Evolutionary conservation across 1,140 invertebrate species (phyloP).

Genomic region (Diploscapter pachys): DNA sequence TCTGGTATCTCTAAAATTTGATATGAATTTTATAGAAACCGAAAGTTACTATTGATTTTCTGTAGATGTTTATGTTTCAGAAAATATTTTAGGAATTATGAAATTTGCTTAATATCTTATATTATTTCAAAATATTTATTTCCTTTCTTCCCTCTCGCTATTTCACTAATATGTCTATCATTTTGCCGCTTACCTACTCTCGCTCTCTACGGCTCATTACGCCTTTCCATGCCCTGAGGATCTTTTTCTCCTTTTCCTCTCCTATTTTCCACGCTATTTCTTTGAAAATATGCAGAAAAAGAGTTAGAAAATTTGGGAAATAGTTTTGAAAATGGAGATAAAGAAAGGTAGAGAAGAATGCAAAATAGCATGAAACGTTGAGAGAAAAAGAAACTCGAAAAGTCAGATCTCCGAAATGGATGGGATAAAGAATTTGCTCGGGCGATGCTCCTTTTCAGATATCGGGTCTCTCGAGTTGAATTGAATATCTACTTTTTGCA

Average conservation of each 20-base stretch:
- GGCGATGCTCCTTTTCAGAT: not conserved
- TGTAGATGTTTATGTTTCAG: not conserved
- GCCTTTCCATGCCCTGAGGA: not conserved
- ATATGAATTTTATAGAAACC: not conserved
- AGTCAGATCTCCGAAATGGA: not conserved
- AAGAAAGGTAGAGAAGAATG: not conserved
- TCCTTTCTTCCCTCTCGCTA: not conserved
- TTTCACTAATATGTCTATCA: not conserved
- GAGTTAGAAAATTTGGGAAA: not conserved
- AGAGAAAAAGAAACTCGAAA: slow-evolving; percentile 4
- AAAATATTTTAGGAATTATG: not conserved
- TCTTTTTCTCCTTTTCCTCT: not conserved
- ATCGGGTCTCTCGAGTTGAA: too few species aligned
- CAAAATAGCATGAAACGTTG: not conserved
- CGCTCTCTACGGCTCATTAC: not conserved
- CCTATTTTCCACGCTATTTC: not conserved
- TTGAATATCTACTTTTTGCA: too few species aligned
- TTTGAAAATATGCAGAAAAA: not conserved
- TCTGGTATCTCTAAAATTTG: not conserved
- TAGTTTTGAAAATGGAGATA: not conserved
- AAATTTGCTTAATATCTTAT: not conserved
- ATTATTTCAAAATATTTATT: not conserved
- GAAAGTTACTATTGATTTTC: not conserved
- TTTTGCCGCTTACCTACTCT: not conserved
- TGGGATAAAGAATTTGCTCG: slow-evolving; percentile 1